These are phyloP conservation scores for Andrena haemorrhoa DNA, from an alignment of 2,888 invertebrate genomes.

Conservation along the genomic window DNA sequence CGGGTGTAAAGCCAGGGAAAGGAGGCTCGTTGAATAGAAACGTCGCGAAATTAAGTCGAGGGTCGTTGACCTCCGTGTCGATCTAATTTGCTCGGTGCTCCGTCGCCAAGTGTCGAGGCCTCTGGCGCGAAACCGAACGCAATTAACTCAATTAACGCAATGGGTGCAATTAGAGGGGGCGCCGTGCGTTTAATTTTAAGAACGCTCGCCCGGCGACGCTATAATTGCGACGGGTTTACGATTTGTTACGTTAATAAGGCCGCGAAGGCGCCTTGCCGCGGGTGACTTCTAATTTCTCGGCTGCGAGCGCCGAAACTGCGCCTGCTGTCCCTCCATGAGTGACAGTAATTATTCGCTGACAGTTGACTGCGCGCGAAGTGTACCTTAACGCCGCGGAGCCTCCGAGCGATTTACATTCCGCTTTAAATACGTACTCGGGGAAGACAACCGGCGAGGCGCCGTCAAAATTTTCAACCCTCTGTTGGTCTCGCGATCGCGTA, in stretches of 20 bases:
- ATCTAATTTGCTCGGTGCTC: too few relatives aligned
- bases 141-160: slow-evolving; percentile 17
- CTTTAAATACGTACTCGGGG: slow-evolving; percentile 33
- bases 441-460: neutral
- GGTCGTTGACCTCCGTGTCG: neutral
- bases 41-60: slow-evolving; percentile 19
- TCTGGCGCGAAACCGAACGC: neutral
- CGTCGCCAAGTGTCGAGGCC: too few relatives aligned
- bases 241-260: slow-evolving; percentile 29
- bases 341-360: slow-evolving; percentile 47
- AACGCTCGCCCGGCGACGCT: neutral
- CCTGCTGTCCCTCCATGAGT: slow-evolving; percentile 12
- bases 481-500: neutral
- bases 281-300: neutral
- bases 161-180: slow-evolving; percentile 20
- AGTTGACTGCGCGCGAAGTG: neutral
- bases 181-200: slow-evolving; percentile 26
- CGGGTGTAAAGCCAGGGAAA: neutral
- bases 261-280: neutral
- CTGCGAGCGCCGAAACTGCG: slow-evolving; percentile 3
- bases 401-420: slow-evolving; percentile 23
- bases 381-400: slow-evolving; percentile 35
- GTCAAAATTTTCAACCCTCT: slow-evolving; percentile 17
- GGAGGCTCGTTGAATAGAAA: slow-evolving; percentile 1
- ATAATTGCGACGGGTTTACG: slow-evolving; percentile 23